Base-by-base conservation (phyloP, 2,888 invertebrate species). In the Mythimna ferrago region DNA sequence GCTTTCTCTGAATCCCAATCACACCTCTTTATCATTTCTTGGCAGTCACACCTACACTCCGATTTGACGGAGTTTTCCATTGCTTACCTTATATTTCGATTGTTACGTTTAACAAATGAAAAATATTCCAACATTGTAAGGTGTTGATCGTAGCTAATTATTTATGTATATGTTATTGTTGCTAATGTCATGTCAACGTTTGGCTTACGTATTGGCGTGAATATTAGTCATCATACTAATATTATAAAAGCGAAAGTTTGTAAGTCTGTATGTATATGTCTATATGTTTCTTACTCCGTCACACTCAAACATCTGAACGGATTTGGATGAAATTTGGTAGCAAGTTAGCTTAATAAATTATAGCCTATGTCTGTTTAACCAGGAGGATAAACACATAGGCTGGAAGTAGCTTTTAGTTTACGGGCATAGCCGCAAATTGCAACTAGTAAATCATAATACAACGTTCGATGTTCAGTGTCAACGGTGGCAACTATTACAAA, bases 401-500 rank as follows among this genome's bases (percentile, higher is more conserved):
- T 44, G 44, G 44, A 44, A 14, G 44, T 44, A 44, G 9, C 14
- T 44, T 14, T 5, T 44, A 44, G 44, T 4, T 44, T 14, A 14
- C 44, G 44, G 44, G 44, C 44, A 44, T 1, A 44, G 44, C 14
- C 44, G 11, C 44, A 14, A 11, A 14, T 5, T 5, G 5, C 4
- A 44, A 14, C 44, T 44, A 44, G 44, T 44, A 75, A 73, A 71
- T 81, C 79, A 78, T 68, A 73, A 74, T 76, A 70, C 69, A 69
- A 44, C 44, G 76, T 83, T 75, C 35, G 69, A 71, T 71, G 73
- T 76, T 82, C 73, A 64, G 54, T 75, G 79, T 79, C 81, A 86
- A 83, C 84, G 81, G 61, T 62, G 71, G 81, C 68, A 65, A 66
- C 74, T 83, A 72, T 64, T 21, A 57, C 75, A 77, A 85, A 85